A percentile compares a stretch with the other conserved stretches of the same genome.
Conservation (phyloP, 2,113 vertebrate species). For the Poeciliopsis retropinna region DNA sequence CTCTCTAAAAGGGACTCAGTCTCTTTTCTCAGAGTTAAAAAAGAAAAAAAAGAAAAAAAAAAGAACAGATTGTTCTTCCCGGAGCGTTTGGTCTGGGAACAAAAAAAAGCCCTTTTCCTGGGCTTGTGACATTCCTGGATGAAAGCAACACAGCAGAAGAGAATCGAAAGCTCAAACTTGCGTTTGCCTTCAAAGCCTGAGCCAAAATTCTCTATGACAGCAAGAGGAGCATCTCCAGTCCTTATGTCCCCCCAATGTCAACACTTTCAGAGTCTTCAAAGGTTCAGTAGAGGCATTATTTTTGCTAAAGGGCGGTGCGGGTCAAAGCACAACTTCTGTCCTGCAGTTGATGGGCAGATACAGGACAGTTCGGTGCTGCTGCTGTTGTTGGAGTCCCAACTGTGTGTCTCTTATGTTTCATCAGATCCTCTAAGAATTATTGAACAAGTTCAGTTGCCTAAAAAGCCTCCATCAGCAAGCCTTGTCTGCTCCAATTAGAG, state of each 20-base stretch:
- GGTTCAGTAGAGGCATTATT: conserved; percentile 13
- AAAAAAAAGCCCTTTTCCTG: conserved; percentile 43
- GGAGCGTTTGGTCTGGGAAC: conserved; percentile 42
- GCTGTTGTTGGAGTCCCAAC: conserved; percentile 67
- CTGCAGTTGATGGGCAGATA: conserved; percentile 40
- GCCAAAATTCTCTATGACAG: conserved; percentile 47
- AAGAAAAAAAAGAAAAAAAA: conserved; percentile 57
- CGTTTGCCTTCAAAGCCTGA: conserved; percentile 33
- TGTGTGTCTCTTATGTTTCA: conserved; percentile 68
- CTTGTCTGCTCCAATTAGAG: conserved; percentile 80
- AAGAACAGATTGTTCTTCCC: conserved; percentile 47
- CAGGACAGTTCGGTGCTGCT: conserved; percentile 44
- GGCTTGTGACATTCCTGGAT: conserved; percentile 29
- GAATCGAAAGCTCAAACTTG: conserved; percentile 33
- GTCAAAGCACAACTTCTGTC: conserved; percentile 65
- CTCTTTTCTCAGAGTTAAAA: conserved; percentile 65
- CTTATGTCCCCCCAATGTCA: conserved; percentile 24
- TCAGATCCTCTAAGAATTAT: conserved; percentile 66
- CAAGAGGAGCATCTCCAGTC: conserved; percentile 25
- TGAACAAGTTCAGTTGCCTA: conserved; percentile 79
- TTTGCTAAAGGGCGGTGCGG: conserved; percentile 46
- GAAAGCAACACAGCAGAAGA: conserved; percentile 59
- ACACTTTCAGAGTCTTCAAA: conserved; percentile 25
- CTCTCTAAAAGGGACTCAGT: conserved; percentile 64
- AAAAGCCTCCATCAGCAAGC: conserved; percentile 81